Evolutionary conservation across 2,888 invertebrate species (phyloP).

Genomic region (Acanthosepion lycidas): DNA sequence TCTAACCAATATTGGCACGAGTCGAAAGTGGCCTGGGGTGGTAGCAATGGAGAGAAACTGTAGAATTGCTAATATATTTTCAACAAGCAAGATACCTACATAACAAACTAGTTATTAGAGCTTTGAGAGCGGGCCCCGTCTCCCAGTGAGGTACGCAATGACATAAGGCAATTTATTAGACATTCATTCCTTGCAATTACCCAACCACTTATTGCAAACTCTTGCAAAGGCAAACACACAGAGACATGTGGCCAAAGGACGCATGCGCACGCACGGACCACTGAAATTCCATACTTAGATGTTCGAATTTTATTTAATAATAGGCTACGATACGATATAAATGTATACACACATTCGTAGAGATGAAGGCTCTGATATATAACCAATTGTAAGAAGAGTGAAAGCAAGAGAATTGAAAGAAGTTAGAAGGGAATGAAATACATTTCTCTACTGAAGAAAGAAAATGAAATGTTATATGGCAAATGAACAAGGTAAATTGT

Average conservation of each 20-base stretch:
- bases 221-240: background rate
- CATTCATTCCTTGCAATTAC: constrained; percentile 33
- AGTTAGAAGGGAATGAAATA: no score
- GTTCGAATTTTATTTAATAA: background rate
- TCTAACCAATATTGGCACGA: constrained; percentile 33
- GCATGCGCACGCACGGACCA: background rate
- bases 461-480: background rate
- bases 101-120: constrained; percentile 6
- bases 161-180: constrained; percentile 8
- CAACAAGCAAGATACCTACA: constrained; percentile 7
- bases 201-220: background rate
- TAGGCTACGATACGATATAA: background rate
- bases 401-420: background rate
- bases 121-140: background rate
- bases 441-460: background rate
- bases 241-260: background rate
- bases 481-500: background rate
- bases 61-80: constrained; percentile 33
- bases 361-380: background rate
- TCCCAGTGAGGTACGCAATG: constrained; percentile 17
- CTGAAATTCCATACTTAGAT: background rate
- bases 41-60: constrained; percentile 7
- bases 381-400: background rate
- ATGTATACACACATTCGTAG: background rate
- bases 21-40: constrained; percentile 9